Evolutionary conservation across 92 coral and sea anemone species (phyloP), one percentile per base, ranked within the genome.

Genomic region (Porites rus): DNA sequence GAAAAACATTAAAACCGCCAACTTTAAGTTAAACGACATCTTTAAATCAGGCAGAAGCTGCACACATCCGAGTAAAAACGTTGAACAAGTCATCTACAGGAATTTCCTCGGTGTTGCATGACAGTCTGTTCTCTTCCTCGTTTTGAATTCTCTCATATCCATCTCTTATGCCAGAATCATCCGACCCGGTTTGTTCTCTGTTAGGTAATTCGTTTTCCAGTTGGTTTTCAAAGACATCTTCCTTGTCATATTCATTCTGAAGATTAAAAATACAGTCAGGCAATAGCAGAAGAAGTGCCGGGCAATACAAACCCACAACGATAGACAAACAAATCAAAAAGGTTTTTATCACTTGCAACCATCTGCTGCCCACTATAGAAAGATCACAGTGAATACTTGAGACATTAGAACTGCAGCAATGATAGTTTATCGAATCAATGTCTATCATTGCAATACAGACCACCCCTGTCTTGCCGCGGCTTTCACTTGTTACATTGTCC

Each of bases 381-480:
- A 75, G 7, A 4, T 75, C 79, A 12, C 79, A 75, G 21, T 54
- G 53, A 75, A 74, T 8, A 62, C 46, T 54, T 9, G 65, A 6
- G 7, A 7, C 65, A 11, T 21, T 6, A 20, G 20, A 22, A 14
- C 51, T 12, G 19, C 65, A 62, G 65, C 65, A 62, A 18, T 18
- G 65, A 18, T 62, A 19, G 14, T 13, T 20, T 14, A 18, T 9
- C 11, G 11, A 7, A 13, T 54, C 12, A 6, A 5, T 59, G 20
- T 22, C 79, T 18, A 75, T 59, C 79, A 18, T 21, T 22, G 18
- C 52, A 75, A 58, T 52, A 20, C 79, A 75, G 6, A 75, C 79
- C 60, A 58, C 51, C 9, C 25, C 65, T 62, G 7, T 18, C 51
- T 59, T 6, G 24, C 79, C 79, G 16, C 24, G 13, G 13, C 60